Evolutionary conservation across 2,113 vertebrate species (phyloP).

Genomic region (Phylloscopus trochilus): DNA sequence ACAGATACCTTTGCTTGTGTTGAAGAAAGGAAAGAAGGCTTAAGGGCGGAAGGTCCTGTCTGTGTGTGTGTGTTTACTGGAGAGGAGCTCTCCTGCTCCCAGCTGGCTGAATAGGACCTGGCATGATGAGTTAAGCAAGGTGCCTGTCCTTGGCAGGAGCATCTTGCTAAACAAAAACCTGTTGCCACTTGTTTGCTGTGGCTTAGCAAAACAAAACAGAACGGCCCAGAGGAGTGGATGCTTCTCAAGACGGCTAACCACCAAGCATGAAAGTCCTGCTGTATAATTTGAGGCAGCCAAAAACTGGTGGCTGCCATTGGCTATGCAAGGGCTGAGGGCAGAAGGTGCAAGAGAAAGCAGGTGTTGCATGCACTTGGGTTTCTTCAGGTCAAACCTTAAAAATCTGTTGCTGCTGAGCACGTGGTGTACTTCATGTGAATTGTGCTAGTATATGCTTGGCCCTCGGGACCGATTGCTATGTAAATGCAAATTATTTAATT

Average conservation of each 20-base stretch:
- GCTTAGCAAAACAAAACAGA: not conserved
- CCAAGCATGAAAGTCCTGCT: not conserved
- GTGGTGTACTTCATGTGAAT: not conserved
- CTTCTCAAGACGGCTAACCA: not conserved
- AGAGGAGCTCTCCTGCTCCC: not conserved
- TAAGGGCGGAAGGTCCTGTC: not conserved
- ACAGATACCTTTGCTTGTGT: conserved; percentile 24
- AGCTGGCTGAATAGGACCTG: not conserved
- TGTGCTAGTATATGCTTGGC: conserved; percentile 27
- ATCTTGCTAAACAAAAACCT: not conserved
- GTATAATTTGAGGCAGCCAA: not conserved
- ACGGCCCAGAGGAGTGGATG: not conserved
- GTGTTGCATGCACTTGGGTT: not conserved
- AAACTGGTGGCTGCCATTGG: not conserved
- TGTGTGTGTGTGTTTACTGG: not conserved
- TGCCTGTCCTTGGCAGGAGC: not conserved
- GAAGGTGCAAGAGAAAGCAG: not conserved
- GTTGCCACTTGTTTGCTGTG: not conserved
- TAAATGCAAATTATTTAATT: conserved; percentile 69
- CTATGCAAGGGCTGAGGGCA: not conserved
- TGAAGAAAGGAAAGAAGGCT: not conserved
- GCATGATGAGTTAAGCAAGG: not conserved
- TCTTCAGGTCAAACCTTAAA: not conserved
- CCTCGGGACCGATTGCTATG: conserved; percentile 41
- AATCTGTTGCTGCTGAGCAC: not conserved